Percentiles rank a stretch among this genome's conserved stretches.
Evolutionary conservation across 2,797 vertebrate species (phyloP).

Genomic region (Megaceryle alcyon): DNA sequence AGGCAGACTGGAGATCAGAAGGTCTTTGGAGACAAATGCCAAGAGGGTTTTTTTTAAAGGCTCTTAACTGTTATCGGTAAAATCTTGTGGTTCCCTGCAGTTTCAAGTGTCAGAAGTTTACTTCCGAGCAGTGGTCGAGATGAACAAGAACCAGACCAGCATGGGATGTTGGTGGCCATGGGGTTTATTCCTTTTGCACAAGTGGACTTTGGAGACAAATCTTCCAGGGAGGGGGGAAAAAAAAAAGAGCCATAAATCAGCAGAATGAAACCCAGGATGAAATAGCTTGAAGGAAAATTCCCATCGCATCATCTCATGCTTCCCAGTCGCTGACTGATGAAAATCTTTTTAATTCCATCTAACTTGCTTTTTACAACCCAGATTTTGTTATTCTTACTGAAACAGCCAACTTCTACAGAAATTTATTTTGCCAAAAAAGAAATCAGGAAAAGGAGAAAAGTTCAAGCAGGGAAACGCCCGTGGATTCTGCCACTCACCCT

Average conservation of each 20-base stretch:
- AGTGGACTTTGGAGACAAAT: background rate
- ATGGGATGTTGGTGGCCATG: background rate
- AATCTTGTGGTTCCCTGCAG: background rate
- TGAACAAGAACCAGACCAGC: background rate
- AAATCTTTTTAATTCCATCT: background rate
- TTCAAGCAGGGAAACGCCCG: background rate
- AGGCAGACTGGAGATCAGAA: background rate
- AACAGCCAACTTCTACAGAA: background rate
- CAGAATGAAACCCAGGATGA: background rate
- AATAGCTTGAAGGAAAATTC: background rate
- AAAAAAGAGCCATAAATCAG: background rate
- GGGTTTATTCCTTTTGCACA: background rate
- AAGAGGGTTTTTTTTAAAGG: background rate
- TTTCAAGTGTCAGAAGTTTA: background rate
- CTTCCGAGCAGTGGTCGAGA: background rate
- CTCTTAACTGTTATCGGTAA: background rate
- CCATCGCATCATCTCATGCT: background rate
- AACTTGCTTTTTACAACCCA: background rate
- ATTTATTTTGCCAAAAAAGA: background rate
- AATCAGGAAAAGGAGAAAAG: background rate
- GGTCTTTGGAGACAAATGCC: accelerated
- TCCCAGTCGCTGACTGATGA: background rate
- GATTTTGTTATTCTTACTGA: background rate
- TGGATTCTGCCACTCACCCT: background rate
- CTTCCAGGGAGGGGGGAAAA: background rate